These are phyloP conservation scores for Trididemnum clinides DNA, from an alignment of 23 tunicate species.

Conservation along the genomic window DNA sequence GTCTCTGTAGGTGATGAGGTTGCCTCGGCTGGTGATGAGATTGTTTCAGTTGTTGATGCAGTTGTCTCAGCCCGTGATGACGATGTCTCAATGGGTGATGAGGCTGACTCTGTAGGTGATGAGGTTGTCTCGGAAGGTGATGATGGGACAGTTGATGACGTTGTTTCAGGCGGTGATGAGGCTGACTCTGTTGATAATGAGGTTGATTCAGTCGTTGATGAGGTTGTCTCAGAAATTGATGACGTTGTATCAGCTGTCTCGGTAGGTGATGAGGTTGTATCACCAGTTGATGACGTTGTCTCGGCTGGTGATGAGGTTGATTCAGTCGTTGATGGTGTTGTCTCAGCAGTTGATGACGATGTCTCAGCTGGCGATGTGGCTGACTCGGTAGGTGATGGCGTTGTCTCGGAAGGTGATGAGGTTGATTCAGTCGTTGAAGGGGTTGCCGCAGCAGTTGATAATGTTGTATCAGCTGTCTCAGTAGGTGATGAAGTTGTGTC, in stretches of 20 bases:
- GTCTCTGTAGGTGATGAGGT: not conserved
- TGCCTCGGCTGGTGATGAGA: not conserved
- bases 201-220: not conserved
- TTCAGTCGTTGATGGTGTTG: slow-evolving; percentile 12
- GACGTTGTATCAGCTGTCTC: not conserved
- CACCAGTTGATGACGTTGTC: not conserved
- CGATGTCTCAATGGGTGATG: not conserved
- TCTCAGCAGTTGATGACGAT: not conserved
- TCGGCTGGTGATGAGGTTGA: not conserved
- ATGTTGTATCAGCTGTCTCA: not conserved
- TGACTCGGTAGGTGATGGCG: not conserved
- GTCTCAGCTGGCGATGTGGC: not conserved
- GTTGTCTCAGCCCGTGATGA: not conserved
- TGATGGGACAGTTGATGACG: not conserved
- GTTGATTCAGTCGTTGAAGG: not conserved
- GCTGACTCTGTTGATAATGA: not conserved
- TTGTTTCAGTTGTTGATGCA: not conserved
- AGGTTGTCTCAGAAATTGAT: not conserved
- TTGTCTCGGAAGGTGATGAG: not conserved
- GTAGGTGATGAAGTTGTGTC: not conserved
- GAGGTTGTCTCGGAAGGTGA: not conserved
- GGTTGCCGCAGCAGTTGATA: not conserved
- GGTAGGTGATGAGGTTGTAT: not conserved
- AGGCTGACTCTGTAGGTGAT: not conserved
- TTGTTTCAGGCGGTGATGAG: not conserved